phyloP scores from a whole-genome alignment of 92 coral and sea anemone species.

The Palythoa caribaeorum region DNA sequence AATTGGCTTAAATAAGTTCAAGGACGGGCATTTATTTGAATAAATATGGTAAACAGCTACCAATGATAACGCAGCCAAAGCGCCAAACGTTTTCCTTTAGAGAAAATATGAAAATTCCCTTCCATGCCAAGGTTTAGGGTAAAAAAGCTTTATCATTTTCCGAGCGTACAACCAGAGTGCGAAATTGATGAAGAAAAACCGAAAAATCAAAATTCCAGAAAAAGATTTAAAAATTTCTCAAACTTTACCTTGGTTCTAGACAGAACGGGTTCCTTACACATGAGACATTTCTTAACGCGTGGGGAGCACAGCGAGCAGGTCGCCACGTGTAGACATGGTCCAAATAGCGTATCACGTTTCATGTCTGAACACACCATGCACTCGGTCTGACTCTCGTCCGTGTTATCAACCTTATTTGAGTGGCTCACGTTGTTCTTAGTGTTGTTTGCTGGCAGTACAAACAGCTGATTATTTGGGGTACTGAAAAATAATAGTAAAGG shows the following conservation, averaged over 20 bases:
- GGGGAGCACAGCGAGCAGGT: conserved; percentile 96
- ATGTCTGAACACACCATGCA: conserved; percentile 98
- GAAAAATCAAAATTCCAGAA: no score
- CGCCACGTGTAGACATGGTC: conserved; percentile 98
- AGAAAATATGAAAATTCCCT: not conserved
- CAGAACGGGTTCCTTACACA: conserved; percentile 97
- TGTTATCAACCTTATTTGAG: conserved; percentile 56
- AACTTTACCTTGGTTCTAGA: conserved; percentile 88
- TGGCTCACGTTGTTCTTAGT: conserved; percentile 71
- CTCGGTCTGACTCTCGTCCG: conserved; percentile 87
- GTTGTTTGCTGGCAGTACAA: conserved; percentile 43
- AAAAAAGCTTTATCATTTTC: no score
- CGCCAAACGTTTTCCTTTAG: no score
- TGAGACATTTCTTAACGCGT: conserved; percentile 96
- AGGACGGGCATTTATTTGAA: no score
- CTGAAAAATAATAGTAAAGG: not conserved
- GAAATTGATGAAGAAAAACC: no score
- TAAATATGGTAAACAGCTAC: no score
- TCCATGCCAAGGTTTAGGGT: not conserved
- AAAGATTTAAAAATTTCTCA: no score
- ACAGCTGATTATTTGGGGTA: conserved; percentile 32
- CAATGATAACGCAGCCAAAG: no score
- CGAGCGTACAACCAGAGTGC: no score
- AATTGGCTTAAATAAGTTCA: no score
- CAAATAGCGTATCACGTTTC: conserved; percentile 95